phyloP scores from a whole-genome alignment of 2,113 vertebrate species.

The Phyllostomus discolor region DNA sequence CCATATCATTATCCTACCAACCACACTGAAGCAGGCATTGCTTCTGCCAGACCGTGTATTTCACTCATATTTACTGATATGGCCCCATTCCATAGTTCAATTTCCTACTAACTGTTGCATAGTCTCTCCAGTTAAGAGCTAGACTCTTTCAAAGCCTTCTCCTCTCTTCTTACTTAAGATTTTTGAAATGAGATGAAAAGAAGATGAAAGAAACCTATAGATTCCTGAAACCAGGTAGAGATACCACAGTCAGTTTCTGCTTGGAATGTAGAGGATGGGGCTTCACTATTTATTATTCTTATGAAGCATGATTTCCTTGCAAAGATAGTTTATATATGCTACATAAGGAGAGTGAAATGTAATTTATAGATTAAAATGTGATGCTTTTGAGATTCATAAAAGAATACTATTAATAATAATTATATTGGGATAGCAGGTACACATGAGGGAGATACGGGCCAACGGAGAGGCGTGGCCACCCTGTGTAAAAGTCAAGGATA shows the following conservation, averaged over 20 bases:
- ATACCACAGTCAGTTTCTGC: not conserved
- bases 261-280: not conserved
- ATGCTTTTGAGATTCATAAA: not conserved
- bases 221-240: not conserved
- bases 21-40: too few relatives aligned
- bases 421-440: not conserved
- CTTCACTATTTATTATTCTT: not conserved
- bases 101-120: not conserved
- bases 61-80: not conserved
- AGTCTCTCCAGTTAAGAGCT: not conserved
- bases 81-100: not conserved
- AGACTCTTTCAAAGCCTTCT: not conserved
- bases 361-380: not conserved
- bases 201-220: not conserved
- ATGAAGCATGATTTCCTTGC: not conserved
- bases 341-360: not conserved
- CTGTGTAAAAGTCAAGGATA: not conserved
- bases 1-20: too few relatives aligned
- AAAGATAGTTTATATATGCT: not conserved
- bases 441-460: fast-evolving
- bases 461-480: not conserved
- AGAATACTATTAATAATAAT: not conserved
- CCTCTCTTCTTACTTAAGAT: not conserved
- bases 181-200: conserved; percentile 27
- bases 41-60: not conserved